Percentiles rank a stretch among this genome's conserved stretches.
Conservation (phyloP, 2,113 vertebrate genomes). For the Calonectris borealis region DNA sequence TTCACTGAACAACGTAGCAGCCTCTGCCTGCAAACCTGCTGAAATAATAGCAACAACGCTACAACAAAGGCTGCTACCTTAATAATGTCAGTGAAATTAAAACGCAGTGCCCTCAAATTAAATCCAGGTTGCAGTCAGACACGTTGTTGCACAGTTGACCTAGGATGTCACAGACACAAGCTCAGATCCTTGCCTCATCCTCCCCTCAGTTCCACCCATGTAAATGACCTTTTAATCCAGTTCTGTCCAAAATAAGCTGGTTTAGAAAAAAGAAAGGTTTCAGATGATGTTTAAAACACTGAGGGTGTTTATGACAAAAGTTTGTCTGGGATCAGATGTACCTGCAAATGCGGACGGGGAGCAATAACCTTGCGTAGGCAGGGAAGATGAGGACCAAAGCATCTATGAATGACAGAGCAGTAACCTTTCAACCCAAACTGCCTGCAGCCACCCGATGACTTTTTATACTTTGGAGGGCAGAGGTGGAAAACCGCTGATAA, state of each 20-base stretch:
- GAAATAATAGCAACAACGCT: not conserved
- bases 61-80: not conserved
- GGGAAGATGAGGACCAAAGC: not conserved
- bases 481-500: not conserved
- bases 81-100: not conserved
- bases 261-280: not conserved
- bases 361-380: not conserved
- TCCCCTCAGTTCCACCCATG: accelerated
- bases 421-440: not conserved
- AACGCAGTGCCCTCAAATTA: not conserved
- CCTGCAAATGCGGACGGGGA: not conserved
- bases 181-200: not conserved
- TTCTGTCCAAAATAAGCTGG: not conserved
- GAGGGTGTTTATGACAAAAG: not conserved
- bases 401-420: not conserved
- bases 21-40: not conserved
- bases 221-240: not conserved
- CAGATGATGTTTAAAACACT: not conserved
- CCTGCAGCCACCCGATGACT: not conserved
- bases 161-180: not conserved
- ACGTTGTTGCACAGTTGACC: not conserved
- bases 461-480: not conserved
- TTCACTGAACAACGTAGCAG: not conserved
- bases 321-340: not conserved
- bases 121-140: not conserved